Percentiles rank a stretch among this genome's conserved stretches.
phyloP scores from a whole-genome alignment of 2,888 invertebrate genomes.

The Drosophila barbarae region DNA sequence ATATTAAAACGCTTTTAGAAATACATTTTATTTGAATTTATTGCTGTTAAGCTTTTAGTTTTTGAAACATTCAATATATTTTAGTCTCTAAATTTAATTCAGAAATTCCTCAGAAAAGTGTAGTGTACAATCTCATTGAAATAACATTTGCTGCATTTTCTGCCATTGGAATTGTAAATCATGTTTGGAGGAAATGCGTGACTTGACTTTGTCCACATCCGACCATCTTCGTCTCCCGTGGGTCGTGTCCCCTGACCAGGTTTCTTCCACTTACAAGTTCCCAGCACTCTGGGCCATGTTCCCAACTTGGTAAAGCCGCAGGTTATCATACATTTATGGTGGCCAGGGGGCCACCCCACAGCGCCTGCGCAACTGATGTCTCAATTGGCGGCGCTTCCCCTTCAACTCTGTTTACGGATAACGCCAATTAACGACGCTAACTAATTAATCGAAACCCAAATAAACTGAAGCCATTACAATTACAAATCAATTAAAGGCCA shows the following conservation, averaged over 20 bases:
- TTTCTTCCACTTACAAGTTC: conserved; percentile 11
- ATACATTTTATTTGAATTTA: too few relatives aligned
- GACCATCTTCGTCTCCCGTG: conserved; percentile 34
- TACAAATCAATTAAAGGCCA: conserved; percentile 58
- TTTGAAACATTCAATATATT: background rate
- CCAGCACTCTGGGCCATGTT: background rate
- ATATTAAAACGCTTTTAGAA: too few relatives aligned
- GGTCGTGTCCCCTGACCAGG: conserved; percentile 48
- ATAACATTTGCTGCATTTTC: conserved; percentile 31
- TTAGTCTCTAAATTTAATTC: background rate
- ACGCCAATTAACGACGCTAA: conserved; percentile 57
- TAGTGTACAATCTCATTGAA: background rate
- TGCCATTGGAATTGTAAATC: conserved; percentile 54
- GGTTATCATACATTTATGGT: conserved; percentile 32
- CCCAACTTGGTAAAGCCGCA: conserved; percentile 13
- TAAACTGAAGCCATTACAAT: conserved; percentile 52
- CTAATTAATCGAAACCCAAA: conserved; percentile 55
- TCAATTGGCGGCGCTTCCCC: conserved; percentile 38
- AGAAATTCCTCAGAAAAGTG: background rate
- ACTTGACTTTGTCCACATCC: conserved; percentile 53
- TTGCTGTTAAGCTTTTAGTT: too few relatives aligned
- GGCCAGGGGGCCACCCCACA: conserved; percentile 15
- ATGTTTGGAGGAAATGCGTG: conserved; percentile 69
- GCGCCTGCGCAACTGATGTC: conserved; percentile 32
- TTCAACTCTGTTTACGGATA: conserved; percentile 49